Conservation (phyloP, 2,797 vertebrate species). For the Eulemur albifrons region DNA sequence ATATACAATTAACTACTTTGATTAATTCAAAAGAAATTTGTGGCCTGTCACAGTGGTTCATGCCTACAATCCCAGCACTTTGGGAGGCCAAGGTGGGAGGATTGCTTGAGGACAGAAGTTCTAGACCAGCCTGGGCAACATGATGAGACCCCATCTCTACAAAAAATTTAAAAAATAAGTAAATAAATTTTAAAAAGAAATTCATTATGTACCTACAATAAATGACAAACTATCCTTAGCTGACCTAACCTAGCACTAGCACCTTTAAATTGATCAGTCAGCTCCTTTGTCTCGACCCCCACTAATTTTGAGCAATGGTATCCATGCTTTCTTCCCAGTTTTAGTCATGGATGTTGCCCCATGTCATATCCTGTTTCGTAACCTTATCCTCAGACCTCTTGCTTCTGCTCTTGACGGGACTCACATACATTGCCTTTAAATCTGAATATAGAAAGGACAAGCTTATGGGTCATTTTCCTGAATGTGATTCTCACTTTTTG, state of each 20-base stretch:
- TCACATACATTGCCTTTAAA: not conserved
- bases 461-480: not conserved
- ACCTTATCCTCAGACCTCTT: not conserved
- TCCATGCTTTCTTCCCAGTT: not conserved
- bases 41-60: not conserved
- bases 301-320: not conserved
- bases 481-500: not conserved
- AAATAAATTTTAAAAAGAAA: not conserved
- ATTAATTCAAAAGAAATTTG: not conserved
- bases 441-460: not conserved
- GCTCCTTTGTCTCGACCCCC: not conserved
- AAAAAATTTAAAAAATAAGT: not conserved
- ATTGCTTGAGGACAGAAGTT: not conserved
- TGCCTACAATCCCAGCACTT: not conserved
- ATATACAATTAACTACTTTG: not conserved
- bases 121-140: not conserved
- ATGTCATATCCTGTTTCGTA: not conserved
- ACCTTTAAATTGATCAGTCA: not conserved
- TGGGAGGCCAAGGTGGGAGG: not conserved
- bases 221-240: not conserved
- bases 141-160: not conserved
- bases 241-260: not conserved
- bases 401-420: not conserved
- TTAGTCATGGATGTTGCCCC: not conserved
- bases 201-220: not conserved